A percentile compares a stretch with the other conserved stretches of the same genome.
phyloP scores from a whole-genome alignment of 2,888 invertebrate species.

The Conistra vaccinii region DNA sequence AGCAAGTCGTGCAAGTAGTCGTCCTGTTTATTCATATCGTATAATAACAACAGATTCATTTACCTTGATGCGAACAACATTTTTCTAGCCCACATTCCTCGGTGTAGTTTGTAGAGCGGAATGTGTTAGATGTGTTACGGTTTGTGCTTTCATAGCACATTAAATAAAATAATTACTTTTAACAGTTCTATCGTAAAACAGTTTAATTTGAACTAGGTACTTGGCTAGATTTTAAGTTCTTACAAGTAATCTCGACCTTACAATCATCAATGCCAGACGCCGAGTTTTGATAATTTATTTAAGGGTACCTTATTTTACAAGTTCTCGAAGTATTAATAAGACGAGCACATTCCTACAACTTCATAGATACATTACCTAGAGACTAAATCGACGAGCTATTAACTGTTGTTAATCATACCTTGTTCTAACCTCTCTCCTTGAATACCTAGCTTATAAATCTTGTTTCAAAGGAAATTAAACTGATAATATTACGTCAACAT shows the following conservation, averaged over 20 bases:
- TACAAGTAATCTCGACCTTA: background rate
- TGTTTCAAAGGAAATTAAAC: background rate
- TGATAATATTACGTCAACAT: background rate
- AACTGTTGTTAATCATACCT: conserved; percentile 7
- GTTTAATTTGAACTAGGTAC: background rate
- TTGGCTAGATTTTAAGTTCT: background rate
- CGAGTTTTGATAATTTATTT: background rate
- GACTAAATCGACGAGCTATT: background rate
- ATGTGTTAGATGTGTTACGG: conserved; percentile 63
- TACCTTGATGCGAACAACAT: conserved; percentile 65
- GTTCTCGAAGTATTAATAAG: background rate
- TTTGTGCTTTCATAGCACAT: conserved; percentile 58
- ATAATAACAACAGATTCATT: conserved; percentile 61
- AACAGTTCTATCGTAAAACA: background rate
- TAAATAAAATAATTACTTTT: conserved; percentile 28
- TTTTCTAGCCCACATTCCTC: conserved; percentile 65
- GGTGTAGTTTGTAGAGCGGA: conserved; percentile 62
- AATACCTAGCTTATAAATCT: background rate
- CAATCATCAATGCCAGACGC: background rate
- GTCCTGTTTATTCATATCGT: conserved; percentile 55
- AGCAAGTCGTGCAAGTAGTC: conserved; percentile 43
- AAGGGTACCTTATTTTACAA: background rate
- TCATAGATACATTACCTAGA: background rate
- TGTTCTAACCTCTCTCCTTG: conserved; percentile 7
- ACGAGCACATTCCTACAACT: background rate